Base-by-base conservation (phyloP, 2,888 invertebrate species). In the Nomada fabriciana region DNA sequence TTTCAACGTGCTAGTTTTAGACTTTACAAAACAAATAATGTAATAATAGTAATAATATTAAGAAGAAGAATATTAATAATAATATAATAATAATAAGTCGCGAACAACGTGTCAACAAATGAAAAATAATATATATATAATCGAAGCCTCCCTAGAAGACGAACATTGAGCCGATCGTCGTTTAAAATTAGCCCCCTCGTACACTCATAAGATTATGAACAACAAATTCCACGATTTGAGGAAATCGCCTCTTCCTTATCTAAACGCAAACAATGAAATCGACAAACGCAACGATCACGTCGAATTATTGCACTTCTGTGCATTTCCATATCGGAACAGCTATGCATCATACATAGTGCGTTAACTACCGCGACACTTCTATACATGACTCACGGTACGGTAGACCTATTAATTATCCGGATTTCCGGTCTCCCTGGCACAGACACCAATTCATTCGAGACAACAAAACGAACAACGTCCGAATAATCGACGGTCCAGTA, bases 351-450 rank as follows among this genome's bases (percentile, higher is more conserved):
- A 85, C 29, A 76, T 68, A 20, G 53, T 71, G 69, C 50, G 29
- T 76, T 68, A 76, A 55, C 63, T 82, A 68, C 69, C 71, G 86
- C 74, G 74, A 83, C 57, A 69, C 60, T 67, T 85, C 76, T 71
- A 76, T 59, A 85, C 20, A 69, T 61, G 74, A 79, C 53, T 79
- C 76, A 36, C 61, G 43, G 18, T 18, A 63, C 61, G 25, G 57
- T 47, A 69, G 69, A 76, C 43, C 36, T 57, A 57, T 57, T 43
- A 42, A 64, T 59, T 60, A 61, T 36, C 2, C 43, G 18, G 13
- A 23, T 29, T 69, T 42, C 53, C 18, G 57, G 13, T 50, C 18
- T 61, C 60, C 4, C 2, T 42, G 2, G 43, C 42, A 36, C 18
- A 13, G 15, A 29, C n/a, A 64, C 47, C 52, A 2, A 2, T 18